Base-by-base conservation (phyloP, 2,113 vertebrate species). In the Hippolais icterina region DNA sequence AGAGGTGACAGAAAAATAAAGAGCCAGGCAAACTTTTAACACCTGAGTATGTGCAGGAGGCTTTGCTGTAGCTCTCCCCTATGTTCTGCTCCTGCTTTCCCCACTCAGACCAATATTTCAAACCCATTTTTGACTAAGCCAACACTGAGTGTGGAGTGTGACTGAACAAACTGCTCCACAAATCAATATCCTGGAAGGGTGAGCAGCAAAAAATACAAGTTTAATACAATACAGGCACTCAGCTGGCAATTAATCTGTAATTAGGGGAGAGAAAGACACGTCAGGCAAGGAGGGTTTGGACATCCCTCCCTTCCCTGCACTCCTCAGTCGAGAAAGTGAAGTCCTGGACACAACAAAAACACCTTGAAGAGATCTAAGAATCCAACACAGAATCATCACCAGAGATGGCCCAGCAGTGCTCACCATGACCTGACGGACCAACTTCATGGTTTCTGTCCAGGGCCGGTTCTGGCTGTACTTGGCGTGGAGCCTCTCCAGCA, bases 371-470 rank as follows among this genome's bases (percentile, higher is more conserved):
- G 79, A 28, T 14, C 3, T 4, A 24, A 47, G 28, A 63, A 50
- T 5, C 17, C 12, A 1, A 10, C 5, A 28, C 2, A 15, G 24
- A 53, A 22, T 1, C 5, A 46, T 4, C 5, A 10, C 0, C 19
- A 33, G 33, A 24, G 53, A 3, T 39, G 29, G 27, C n/a, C 54
- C 60, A n/a, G 18, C 70, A 14, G 6, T 54, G 22, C 98, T 99
- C 95, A 99, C 99, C 99, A 99, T 99, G 78, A 99, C 98, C 97
- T 99, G 99, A 31, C 99, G 98, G 66, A 99, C 99, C 91, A 99
- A 95, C 96, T 99, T 99, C 97, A 98, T 98, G 83, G 99, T 99
- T 95, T 99, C 99, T 97, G 99, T 98, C 99, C 99, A 99, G 53
- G 99, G 99, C 68, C 99, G 97, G 56, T 99, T 98, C 66, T 99